phyloP scores from a whole-genome alignment of 2,888 invertebrate species.

The Escarpia spicata region DNA sequence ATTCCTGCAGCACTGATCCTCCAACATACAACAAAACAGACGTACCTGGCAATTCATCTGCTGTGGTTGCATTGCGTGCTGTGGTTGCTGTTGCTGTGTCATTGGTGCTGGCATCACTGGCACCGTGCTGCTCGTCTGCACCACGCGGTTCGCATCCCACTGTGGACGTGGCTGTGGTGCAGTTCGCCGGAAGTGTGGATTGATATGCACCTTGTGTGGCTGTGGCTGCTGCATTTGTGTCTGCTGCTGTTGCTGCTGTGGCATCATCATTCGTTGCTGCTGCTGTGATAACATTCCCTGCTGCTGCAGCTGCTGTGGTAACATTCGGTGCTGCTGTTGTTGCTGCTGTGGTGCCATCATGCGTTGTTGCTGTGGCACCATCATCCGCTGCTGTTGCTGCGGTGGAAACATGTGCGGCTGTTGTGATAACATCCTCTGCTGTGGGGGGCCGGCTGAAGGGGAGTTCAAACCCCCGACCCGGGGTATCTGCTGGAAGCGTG shows the following conservation, averaged over 20 bases:
- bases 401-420: neutral
- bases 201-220: conserved; percentile 7
- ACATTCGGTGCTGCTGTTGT: neutral
- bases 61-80: neutral
- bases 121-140: neutral
- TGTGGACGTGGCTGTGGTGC: conserved; percentile 10
- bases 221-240: neutral
- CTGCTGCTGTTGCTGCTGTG: neutral
- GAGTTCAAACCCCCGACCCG: neutral
- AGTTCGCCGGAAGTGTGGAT: neutral
- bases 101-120: neutral
- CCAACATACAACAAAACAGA: neutral
- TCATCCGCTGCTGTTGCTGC: neutral
- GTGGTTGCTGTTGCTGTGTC: neutral
- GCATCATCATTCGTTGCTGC: neutral
- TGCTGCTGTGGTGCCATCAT: neutral
- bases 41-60: conserved; percentile 7
- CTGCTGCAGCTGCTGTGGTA: neutral
- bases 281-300: neutral
- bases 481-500: neutral
- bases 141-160: neutral
- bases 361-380: neutral
- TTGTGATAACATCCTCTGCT: neutral
- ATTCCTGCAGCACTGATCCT: neutral
- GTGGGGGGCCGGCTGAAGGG: neutral